These are phyloP conservation scores for Thomomys bottae DNA, from an alignment of 2,113 vertebrate species.

Conservation along the genomic window DNA sequence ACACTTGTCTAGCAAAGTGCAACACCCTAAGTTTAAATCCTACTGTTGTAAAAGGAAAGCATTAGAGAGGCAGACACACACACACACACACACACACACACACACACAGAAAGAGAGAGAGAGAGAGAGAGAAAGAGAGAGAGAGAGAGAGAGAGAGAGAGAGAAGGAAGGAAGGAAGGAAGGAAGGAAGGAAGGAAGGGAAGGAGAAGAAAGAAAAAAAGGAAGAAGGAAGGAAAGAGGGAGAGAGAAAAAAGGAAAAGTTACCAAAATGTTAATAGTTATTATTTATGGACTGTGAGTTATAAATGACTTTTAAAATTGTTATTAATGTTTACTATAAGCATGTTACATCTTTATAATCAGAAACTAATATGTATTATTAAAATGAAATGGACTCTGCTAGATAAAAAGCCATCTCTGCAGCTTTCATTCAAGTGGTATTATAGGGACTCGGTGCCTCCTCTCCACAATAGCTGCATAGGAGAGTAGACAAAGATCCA, in stretches of 20 bases:
- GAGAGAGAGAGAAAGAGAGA: too few relatives aligned
- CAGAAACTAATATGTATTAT: slow-evolving; percentile 60
- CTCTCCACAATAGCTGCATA: rapidly evolving
- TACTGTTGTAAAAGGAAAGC: too few relatives aligned
- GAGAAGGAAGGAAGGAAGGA: too few relatives aligned
- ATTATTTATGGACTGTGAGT: slow-evolving; percentile 40
- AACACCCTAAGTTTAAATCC: too few relatives aligned
- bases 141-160: too few relatives aligned
- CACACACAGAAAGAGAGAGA: too few relatives aligned
- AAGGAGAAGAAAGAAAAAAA: too few relatives aligned
- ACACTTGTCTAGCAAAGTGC: too few relatives aligned
- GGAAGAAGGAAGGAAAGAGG: too few relatives aligned
- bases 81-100: too few relatives aligned
- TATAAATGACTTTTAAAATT: slow-evolving; percentile 31
- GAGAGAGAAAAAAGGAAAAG: neutral
- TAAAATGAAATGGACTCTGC: slow-evolving; percentile 51
- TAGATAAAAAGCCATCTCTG: slow-evolving; percentile 30
- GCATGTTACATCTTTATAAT: slow-evolving; percentile 60
- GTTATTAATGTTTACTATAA: slow-evolving; percentile 56
- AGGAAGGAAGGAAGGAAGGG: too few relatives aligned
- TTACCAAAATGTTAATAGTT: neutral
- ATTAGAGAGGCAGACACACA: too few relatives aligned
- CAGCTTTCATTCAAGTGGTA: neutral
- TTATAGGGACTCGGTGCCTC: neutral
- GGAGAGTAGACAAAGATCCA: neutral